These are phyloP conservation scores for Rousettus leschenaultii DNA, from an alignment of 2,113 vertebrate genomes.

Conservation along the genomic window DNA sequence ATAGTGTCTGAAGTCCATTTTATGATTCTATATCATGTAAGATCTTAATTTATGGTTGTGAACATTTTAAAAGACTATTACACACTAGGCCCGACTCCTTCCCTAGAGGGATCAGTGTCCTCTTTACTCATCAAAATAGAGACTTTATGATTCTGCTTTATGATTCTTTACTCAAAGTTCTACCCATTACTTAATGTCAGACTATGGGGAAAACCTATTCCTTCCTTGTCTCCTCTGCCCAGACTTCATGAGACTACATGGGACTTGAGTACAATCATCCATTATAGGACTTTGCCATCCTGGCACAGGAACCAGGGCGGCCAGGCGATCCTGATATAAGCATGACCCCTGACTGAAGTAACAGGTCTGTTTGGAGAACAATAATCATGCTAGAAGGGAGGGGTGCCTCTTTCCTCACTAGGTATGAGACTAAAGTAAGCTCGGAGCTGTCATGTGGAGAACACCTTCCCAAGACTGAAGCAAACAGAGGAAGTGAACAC, in stretches of 20 bases:
- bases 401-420: not conserved
- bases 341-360: not conserved
- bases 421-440: not conserved
- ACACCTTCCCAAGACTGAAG: not conserved
- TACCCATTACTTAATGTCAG: not conserved
- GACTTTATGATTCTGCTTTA: not conserved
- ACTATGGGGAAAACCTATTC: not conserved
- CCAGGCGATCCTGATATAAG: not conserved
- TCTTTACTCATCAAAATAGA: not conserved
- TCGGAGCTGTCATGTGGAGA: not conserved
- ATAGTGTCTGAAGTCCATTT: not conserved
- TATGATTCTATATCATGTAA: not conserved
- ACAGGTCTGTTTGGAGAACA: not conserved
- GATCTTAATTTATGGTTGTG: not conserved
- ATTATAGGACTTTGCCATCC: not conserved
- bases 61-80: not conserved
- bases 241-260: not conserved
- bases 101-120: not conserved
- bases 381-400: not conserved
- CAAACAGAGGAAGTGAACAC: not conserved
- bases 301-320: not conserved
- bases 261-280: fast-evolving
- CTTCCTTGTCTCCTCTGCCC: not conserved
- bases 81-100: not conserved
- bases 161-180: not conserved